Base-by-base conservation (phyloP, 1,140 invertebrate species). In the Aphaenogaster rudis region DNA sequence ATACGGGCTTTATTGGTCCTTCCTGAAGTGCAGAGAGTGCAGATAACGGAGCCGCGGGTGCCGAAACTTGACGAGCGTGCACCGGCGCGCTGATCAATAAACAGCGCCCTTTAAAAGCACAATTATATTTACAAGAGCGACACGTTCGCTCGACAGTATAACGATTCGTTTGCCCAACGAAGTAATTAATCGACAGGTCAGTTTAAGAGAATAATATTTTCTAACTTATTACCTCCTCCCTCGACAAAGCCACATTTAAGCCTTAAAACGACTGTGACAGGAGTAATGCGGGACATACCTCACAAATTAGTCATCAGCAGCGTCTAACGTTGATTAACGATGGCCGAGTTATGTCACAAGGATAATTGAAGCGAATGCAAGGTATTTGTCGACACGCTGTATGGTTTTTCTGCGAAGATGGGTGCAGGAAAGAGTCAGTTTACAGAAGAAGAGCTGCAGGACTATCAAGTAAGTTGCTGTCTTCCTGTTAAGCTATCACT, bases 361-460 rank as follows among this genome's bases (percentile, higher is more conserved):
- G 17, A 82, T 74, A 59, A 82, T n/a, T 71, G 48, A 69, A 11
- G 11, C 9, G 15, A 1, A 11, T 45, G 11, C 13, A n/a, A 66
- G 17, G 3, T 7, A 17, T 64, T 17, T 7, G 13, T 54, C 64
- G 59, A 85, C 21, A 59, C 45, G n/a, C 33, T 28, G 28, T 64
- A 15, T 54, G 13, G 21, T 84, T 28, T n/a, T n/a, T 85, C 21
- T 4, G 54, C 52, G 54, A 93, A 86, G 86, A 98, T 98, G 97
- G 98, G 98, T 28, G 97, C 98, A 93, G 96, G 96, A 52, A 97
- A 96, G 93, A 98, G 98, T 94, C 97, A 98, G 91, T 98, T 99
- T 95, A 97, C 97, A 3, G 97, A 98, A 91, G 97, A 98, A 95
- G 98, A 99, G 95, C 96, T 99, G 28, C 97, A 98, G 95, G 98